These are phyloP conservation scores for Phalanger gymnotis DNA, from an alignment of 2,797 vertebrate species.

Conservation along the genomic window DNA sequence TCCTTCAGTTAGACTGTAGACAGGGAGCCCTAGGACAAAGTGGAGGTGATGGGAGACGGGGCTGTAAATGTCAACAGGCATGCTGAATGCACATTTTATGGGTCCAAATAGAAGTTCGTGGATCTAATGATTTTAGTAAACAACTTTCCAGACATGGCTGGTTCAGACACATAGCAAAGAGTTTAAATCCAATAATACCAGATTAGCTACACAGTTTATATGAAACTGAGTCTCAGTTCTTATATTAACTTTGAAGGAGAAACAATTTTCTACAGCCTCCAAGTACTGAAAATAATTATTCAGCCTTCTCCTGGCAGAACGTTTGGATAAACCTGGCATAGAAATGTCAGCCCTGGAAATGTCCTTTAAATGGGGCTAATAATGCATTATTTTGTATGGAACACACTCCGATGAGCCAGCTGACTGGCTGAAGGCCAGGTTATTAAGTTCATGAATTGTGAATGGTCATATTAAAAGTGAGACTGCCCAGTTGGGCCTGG, in stretches of 20 bases:
- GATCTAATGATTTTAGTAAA: not conserved
- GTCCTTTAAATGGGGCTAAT: not conserved
- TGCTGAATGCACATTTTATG: not conserved
- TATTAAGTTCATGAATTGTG: not conserved
- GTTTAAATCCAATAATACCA: not conserved
- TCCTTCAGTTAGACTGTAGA: not conserved
- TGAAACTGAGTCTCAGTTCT: not conserved
- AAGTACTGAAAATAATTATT: slow-evolving; percentile 14
- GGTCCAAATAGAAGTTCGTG: not conserved
- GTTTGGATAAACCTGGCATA: not conserved
- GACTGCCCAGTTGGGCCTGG: not conserved
- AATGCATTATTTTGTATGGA: not conserved
- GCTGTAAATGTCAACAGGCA: not conserved
- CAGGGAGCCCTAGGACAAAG: not conserved
- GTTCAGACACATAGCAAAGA: not conserved
- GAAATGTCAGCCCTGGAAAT: not conserved
- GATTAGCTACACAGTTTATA: not conserved
- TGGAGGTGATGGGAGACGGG: not conserved
- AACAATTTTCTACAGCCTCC: slow-evolving; percentile 3
- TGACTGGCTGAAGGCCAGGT: not conserved
- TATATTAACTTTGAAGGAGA: slow-evolving; percentile 5
- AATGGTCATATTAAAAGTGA: not conserved
- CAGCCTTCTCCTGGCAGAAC: not conserved
- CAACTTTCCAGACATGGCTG: not conserved
- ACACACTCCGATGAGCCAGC: not conserved